Evolutionary conservation across 2,113 vertebrate species (phyloP), one percentile per base, ranked within the genome.

Genomic region (Corythaixoides concolor): DNA sequence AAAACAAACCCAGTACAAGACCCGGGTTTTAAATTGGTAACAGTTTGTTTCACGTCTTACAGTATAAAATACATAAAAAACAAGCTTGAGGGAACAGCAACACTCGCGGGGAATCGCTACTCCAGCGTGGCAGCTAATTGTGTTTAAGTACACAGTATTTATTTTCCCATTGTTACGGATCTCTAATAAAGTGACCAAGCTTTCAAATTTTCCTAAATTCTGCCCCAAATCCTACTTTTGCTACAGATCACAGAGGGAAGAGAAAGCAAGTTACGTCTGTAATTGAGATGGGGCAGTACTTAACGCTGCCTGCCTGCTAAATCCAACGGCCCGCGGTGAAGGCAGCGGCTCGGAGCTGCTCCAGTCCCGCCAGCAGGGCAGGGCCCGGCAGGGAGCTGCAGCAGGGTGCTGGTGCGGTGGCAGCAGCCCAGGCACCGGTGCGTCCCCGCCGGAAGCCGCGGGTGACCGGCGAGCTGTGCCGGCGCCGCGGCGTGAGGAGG

Each of bases 271-370:
- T 1, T 6, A 18, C 8, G 50, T 2, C 67, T 6, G 15, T 6
- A 4, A 6, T 5, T 2, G 6, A 10, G 23, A 9, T 0, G 22
- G 12, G 4, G 33, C 78, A 11, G 45, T 0, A 2, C 27, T 5
- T 32, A 4, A 8, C 13, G 35, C 66, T 6, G 26, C 2, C 60
- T 12, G 69, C 53, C 60, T 6, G 35, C 83, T 7, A 1, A 41
- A 3, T 6, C 9, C 62, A 9, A 3, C 12, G 10, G 39, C 17
- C 45, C 2, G 21, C 2, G n/a, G 6, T 6, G 3, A 7, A 12
- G 22, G 55, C 45, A 4, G 18, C 60, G 6, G 19, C 3, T 30
- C 37, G 2, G 69, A 8, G 15, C 23, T 0, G 12, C 0, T n/a
- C n/a, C 14, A 6, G 15, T 23, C 4, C 2, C 12, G 14, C 10